Conservation (phyloP, 2,797 vertebrate species). For the Cyclopterus lumpus region DNA sequence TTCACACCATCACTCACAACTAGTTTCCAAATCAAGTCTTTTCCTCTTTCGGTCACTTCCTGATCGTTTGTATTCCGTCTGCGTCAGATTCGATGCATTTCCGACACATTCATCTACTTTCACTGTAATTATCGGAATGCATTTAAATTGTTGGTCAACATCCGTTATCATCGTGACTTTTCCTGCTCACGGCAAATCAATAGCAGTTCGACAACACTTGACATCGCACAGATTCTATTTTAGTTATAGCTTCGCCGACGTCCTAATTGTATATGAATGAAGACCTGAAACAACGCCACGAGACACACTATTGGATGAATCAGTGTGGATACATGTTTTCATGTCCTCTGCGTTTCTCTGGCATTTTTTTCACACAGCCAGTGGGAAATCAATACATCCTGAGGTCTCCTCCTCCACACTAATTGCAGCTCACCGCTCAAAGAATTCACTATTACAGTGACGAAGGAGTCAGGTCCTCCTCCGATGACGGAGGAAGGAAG, state of each 20-base stretch:
- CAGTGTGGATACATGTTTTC: constrained; percentile 43
- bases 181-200: not conserved
- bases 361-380: constrained; percentile 73
- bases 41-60: not conserved
- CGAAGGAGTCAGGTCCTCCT: constrained; percentile 46
- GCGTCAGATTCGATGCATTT: constrained; percentile 7
- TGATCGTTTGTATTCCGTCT: constrained; percentile 2
- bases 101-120: not conserved
- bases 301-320: constrained; percentile 44
- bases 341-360: constrained; percentile 57
- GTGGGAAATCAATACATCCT: constrained; percentile 77
- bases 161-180: constrained; percentile 4
- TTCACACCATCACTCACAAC: constrained; percentile 36
- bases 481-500: constrained; percentile 39
- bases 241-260: not conserved
- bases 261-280: not conserved
- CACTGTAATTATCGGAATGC: not conserved
- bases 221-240: not conserved
- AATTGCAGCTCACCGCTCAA: constrained; percentile 74
- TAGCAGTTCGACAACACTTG: not conserved
- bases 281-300: constrained; percentile 13
- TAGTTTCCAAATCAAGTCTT: constrained; percentile 23
- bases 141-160: not conserved
- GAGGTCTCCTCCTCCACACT: constrained; percentile 67
- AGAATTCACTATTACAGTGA: constrained; percentile 66